Conservation (phyloP, 2,888 invertebrate genomes). For the Coenonympha arcania region DNA sequence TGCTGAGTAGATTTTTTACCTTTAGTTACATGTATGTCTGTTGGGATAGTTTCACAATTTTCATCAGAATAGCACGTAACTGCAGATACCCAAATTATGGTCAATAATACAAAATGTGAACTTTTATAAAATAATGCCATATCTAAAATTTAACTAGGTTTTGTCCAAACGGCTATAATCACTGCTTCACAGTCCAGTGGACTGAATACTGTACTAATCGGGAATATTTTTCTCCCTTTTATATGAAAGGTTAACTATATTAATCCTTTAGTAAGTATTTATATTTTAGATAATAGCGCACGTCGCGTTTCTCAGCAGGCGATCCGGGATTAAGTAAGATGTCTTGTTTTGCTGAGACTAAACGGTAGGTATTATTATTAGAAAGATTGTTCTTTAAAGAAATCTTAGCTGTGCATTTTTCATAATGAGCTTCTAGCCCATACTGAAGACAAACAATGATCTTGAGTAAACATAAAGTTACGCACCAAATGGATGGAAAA, state of each 20-base stretch:
- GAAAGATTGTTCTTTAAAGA: not conserved
- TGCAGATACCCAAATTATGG: slow-evolving; percentile 24
- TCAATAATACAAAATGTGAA: slow-evolving; percentile 24
- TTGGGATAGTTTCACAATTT: slow-evolving; percentile 88
- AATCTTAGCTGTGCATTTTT: too few species aligned
- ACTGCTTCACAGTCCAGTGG: slow-evolving; percentile 8
- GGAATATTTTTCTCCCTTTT: slow-evolving; percentile 17
- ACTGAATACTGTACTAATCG: slow-evolving; percentile 14
- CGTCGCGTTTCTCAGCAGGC: slow-evolving; percentile 40
- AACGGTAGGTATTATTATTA: not conserved
- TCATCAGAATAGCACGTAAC: slow-evolving; percentile 70
- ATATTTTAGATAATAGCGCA: slow-evolving; percentile 19
- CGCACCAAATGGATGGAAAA: too few species aligned
- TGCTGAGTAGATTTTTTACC: slow-evolving; percentile 60
- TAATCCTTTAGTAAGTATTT: slow-evolving; percentile 3
- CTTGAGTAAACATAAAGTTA: too few species aligned
- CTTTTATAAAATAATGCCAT: slow-evolving; percentile 14
- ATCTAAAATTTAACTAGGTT: slow-evolving; percentile 10
- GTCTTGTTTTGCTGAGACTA: slow-evolving; percentile 33
- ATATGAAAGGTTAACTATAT: slow-evolving; percentile 16
- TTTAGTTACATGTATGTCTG: slow-evolving; percentile 90
- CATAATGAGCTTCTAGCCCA: too few species aligned
- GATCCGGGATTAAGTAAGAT: slow-evolving; percentile 40
- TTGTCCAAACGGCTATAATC: not conserved
- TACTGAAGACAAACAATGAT: too few species aligned